Conservation (phyloP, 2,113 vertebrate species). For the Antechinus stuartii region DNA sequence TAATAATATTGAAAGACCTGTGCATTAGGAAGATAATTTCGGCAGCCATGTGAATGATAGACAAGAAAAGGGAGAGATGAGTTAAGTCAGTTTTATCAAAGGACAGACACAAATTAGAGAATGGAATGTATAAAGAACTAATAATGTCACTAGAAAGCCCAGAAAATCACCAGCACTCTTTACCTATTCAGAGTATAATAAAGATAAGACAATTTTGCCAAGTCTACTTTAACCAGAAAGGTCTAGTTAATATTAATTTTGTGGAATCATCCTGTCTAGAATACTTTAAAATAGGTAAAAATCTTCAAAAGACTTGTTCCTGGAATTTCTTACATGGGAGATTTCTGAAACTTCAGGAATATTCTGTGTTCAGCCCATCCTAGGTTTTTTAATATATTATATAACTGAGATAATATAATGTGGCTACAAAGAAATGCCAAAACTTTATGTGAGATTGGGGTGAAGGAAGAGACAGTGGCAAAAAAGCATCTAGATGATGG, state of each 20-base stretch:
- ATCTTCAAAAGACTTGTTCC: background rate
- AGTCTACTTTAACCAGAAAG: background rate
- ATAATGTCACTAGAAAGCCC: background rate
- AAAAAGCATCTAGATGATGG: background rate
- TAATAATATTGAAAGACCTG: background rate
- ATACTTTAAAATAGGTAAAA: background rate
- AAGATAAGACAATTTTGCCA: background rate
- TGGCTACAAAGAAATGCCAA: background rate
- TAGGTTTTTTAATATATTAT: background rate
- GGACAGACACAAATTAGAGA: background rate
- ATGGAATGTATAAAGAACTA: background rate
- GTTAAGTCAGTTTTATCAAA: background rate
- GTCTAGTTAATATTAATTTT: background rate
- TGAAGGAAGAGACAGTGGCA: background rate
- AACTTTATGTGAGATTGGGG: background rate
- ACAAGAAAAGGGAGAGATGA: background rate
- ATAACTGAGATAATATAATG: background rate
- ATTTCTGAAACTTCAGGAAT: background rate
- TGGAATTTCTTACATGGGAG: background rate
- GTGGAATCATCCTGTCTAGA: background rate
- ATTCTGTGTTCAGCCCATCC: background rate
- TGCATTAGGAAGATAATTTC: background rate
- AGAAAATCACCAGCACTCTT: background rate
- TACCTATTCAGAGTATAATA: background rate
- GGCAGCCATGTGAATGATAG: background rate